These are phyloP conservation scores for Mesoclemmys tuberculata DNA, from an alignment of 2,113 vertebrate species.

Conservation along the genomic window DNA sequence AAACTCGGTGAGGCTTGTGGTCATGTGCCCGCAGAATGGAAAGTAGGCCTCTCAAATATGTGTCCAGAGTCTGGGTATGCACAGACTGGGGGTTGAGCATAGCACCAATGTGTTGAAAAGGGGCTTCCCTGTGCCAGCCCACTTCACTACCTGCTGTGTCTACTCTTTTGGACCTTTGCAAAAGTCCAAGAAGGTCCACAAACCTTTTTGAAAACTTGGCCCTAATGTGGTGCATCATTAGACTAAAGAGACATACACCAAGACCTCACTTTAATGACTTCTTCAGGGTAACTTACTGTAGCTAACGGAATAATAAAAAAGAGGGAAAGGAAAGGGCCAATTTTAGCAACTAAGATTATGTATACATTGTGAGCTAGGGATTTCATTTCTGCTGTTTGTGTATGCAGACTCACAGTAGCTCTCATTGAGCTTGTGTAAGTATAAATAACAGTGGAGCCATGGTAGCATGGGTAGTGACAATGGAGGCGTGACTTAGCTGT, in stretches of 20 bases:
- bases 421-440: not conserved
- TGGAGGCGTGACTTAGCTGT: not conserved
- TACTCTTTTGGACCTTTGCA: not conserved
- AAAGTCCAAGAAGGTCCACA: not conserved
- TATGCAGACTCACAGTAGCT: not conserved
- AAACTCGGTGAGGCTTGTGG: not conserved
- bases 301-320: not conserved
- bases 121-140: not conserved
- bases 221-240: not conserved
- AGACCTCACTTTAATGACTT: not conserved
- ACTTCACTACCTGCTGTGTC: not conserved
- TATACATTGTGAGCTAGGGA: not conserved
- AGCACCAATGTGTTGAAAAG: not conserved
- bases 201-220: not conserved
- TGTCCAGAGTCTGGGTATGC: not conserved
- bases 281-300: not conserved
- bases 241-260: not conserved
- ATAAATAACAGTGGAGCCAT: not conserved
- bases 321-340: not conserved
- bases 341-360: not conserved
- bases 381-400: not conserved
- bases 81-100: not conserved
- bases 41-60: not conserved
- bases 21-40: not conserved
- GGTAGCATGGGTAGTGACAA: not conserved